phyloP scores from a whole-genome alignment of 2,888 invertebrate genomes.

The Agrotis segetum region DNA sequence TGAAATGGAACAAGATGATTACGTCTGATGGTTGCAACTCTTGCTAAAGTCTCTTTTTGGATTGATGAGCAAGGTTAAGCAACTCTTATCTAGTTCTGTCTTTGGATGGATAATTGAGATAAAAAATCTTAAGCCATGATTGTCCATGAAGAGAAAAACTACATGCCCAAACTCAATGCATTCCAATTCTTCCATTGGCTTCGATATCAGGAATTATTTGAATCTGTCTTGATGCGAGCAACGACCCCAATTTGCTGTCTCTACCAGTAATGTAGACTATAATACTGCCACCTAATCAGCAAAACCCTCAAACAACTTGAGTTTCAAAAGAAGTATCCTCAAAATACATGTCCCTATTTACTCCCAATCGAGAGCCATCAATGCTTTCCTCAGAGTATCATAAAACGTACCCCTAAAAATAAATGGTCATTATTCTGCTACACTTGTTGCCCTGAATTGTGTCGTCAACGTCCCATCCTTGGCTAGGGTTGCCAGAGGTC shows the following conservation, averaged over 20 bases:
- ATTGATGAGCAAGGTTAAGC: too few species aligned
- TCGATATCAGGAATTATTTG: too few species aligned
- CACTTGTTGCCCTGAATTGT: conserved; percentile 69
- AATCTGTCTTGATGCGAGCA: not conserved
- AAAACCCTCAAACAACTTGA: not conserved
- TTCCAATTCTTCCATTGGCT: not conserved
- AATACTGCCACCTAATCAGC: not conserved
- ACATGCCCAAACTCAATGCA: not conserved
- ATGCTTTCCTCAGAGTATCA: conserved; percentile 59
- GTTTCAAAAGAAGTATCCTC: conserved; percentile 20
- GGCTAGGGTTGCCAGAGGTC: conserved; percentile 61
- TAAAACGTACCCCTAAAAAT: conserved; percentile 67
- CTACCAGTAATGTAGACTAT: not conserved
- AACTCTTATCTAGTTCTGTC: too few species aligned
- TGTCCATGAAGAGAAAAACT: not conserved
- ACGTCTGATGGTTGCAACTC: too few species aligned
- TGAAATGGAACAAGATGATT: too few species aligned
- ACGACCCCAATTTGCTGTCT: not conserved
- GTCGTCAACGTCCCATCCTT: conserved; percentile 63
- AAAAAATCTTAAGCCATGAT: not conserved
- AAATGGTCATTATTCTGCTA: conserved; percentile 69
- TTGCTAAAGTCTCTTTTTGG: too few species aligned
- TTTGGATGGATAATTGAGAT: too few species aligned
- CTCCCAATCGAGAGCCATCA: conserved; percentile 58
- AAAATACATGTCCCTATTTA: conserved; percentile 53